Percentiles rank a stretch among this genome's conserved stretches.
Evolutionary conservation across 2,888 invertebrate species (phyloP).

Genomic region (Apodemia zela): DNA sequence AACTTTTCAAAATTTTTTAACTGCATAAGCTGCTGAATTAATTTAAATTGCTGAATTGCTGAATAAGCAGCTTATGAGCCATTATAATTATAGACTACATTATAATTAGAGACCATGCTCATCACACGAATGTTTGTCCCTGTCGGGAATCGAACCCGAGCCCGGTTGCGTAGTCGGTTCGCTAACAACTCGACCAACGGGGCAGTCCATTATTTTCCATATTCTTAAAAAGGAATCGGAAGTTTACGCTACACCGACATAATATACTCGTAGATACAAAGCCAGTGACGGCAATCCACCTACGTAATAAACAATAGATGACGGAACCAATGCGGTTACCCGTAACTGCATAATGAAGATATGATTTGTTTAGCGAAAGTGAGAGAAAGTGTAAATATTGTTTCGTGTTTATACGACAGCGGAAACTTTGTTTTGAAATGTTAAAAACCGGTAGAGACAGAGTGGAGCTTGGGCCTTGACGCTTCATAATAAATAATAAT

Average conservation of each 20-base stretch:
- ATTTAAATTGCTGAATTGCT: no score
- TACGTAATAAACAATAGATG: constrained; percentile 11
- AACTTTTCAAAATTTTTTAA: no score
- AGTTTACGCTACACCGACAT: not conserved
- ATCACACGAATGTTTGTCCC: no score
- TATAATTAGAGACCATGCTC: no score
- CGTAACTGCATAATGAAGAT: constrained; percentile 17
- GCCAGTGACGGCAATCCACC: not conserved
- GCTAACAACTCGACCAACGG: no score
- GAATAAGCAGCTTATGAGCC: no score
- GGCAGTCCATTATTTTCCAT: no score
- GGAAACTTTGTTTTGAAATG: not conserved
- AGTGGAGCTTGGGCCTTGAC: not conserved
- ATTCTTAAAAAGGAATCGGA: not conserved
- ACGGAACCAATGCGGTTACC: constrained; percentile 14
- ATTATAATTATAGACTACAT: no score
- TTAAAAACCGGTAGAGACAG: constrained; percentile 1
- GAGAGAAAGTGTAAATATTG: constrained; percentile 24
- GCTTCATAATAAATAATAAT: constrained; percentile 2
- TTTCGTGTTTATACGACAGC: constrained; percentile 11
- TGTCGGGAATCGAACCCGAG: no score
- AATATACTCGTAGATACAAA: not conserved
- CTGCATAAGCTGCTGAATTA: no score
- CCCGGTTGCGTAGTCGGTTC: no score
- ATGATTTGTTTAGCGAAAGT: constrained; percentile 29